A percentile compares a stretch with the other conserved stretches of the same genome.
phyloP scores from a whole-genome alignment of 2,888 invertebrate genomes.

The Apocheima hispidaria region DNA sequence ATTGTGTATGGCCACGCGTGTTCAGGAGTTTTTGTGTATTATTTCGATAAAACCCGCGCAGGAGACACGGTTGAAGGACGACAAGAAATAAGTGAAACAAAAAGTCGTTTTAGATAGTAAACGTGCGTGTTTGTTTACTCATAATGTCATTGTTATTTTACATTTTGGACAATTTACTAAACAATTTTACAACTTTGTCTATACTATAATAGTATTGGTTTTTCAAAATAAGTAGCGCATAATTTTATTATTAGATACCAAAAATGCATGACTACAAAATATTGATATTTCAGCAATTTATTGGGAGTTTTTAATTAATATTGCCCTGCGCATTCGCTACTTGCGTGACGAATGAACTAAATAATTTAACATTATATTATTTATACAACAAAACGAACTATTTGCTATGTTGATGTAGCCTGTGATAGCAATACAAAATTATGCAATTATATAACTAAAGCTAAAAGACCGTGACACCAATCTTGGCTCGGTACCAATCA shows the following conservation, averaged over 20 bases:
- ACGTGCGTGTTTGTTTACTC: slow-evolving; percentile 41
- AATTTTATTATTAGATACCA: neutral
- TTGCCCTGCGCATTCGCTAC: slow-evolving; percentile 2
- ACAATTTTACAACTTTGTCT: slow-evolving; percentile 17
- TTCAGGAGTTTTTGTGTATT: too few species aligned
- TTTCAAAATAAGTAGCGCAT: slow-evolving; percentile 8
- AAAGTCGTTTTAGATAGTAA: slow-evolving; percentile 33
- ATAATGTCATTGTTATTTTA: slow-evolving; percentile 38
- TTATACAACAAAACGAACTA: slow-evolving; percentile 11
- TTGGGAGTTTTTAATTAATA: slow-evolving; percentile 2
- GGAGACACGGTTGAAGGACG: neutral
- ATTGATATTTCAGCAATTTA: slow-evolving; percentile 8
- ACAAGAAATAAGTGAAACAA: slow-evolving; percentile 20
- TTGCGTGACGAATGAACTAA: slow-evolving; percentile 9
- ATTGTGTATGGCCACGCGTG: too few species aligned
- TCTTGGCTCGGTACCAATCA: too few species aligned
- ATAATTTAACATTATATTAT: slow-evolving; percentile 5
- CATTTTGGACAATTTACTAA: slow-evolving; percentile 20
- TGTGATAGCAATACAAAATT: slow-evolving; percentile 11
- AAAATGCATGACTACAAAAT: slow-evolving; percentile 10
- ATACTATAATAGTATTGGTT: slow-evolving; percentile 1
- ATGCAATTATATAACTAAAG: slow-evolving; percentile 22
- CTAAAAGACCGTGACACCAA: slow-evolving; percentile 10
- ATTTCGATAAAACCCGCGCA: too few species aligned
- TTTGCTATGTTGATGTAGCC: slow-evolving; percentile 10